Conservation (phyloP, 2,113 vertebrate species). For the Collichthys lucidus region DNA sequence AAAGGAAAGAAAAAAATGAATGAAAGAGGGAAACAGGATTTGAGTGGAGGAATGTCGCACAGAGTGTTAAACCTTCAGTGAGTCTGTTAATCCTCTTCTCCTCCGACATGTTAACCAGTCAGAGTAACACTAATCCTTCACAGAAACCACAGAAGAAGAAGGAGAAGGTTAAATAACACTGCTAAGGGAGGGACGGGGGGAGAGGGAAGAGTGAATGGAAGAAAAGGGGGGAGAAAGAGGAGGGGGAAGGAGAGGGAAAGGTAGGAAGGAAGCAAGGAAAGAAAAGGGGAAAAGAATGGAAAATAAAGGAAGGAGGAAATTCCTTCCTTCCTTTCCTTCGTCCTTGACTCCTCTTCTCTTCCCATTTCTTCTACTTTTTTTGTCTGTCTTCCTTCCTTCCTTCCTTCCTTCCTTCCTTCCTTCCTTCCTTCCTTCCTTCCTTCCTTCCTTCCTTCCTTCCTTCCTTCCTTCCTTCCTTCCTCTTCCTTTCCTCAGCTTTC, state of each 20-base stretch:
- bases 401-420: background rate
- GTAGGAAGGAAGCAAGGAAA: background rate
- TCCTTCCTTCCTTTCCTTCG: no score
- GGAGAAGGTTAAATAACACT: background rate
- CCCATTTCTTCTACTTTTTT: background rate
- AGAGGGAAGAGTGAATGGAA: accelerated
- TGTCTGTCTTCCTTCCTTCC: background rate
- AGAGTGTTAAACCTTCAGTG: conserved; percentile 2
- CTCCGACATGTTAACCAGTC: conserved; percentile 56
- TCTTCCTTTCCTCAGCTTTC: no score
- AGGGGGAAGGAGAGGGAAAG: background rate
- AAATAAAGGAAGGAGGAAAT: background rate
- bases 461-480: no score
- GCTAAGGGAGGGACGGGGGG: background rate
- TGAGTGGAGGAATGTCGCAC: conserved; percentile 22
- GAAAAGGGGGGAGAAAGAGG: no score
- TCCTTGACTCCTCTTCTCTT: background rate
- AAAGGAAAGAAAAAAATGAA: background rate
- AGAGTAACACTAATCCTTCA: conserved; percentile 41
- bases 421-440: background rate
- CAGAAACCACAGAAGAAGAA: conserved; percentile 15
- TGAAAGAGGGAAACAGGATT: background rate
- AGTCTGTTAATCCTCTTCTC: conserved; percentile 55
- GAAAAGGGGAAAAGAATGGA: background rate
- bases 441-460: background rate